Percentiles rank a stretch among this genome's conserved stretches.
These are phyloP conservation scores for Clostera curtula DNA, from an alignment of 2,888 invertebrate genomes.

Conservation along the genomic window DNA sequence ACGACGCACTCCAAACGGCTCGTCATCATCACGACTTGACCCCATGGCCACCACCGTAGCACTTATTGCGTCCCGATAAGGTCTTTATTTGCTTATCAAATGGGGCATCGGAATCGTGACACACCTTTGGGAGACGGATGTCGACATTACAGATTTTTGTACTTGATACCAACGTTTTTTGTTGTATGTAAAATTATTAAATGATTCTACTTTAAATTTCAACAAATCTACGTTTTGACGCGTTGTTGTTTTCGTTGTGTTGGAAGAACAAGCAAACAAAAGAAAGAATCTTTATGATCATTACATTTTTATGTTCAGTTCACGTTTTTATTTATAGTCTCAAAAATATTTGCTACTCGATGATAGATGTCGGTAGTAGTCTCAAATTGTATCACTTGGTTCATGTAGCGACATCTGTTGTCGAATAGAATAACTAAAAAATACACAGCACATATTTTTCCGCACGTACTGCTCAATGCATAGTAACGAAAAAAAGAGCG, in stretches of 20 bases:
- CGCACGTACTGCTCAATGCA: too few relatives aligned
- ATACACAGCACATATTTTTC: too few relatives aligned
- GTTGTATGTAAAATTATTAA: constrained; percentile 1
- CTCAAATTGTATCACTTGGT: background rate
- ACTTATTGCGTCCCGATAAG: constrained; percentile 24
- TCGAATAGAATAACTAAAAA: constrained; percentile 12
- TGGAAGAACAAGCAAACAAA: too few relatives aligned
- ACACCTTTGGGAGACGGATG: constrained; percentile 23
- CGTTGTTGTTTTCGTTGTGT: too few relatives aligned
- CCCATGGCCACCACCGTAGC: constrained; percentile 27
- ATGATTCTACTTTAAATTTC: too few relatives aligned
- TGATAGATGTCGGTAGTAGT: constrained; percentile 19
- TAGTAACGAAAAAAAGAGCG: too few relatives aligned
- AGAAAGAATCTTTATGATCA: too few relatives aligned
- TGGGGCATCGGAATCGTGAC: constrained; percentile 20
- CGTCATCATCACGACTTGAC: constrained; percentile 45
- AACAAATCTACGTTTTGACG: too few relatives aligned
- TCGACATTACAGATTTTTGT: constrained; percentile 20
- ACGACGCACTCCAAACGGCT: constrained; percentile 27
- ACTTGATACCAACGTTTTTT: constrained; percentile 9
- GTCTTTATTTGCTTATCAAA: constrained; percentile 23
- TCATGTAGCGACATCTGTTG: constrained; percentile 38
- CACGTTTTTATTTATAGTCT: background rate
- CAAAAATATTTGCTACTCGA: constrained; percentile 15
- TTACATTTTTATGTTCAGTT: background rate